Evolutionary conservation across 2,797 vertebrate genomes (phyloP), one percentile per base, ranked within the genome.

Genomic region (Mionectes olivaceus): DNA sequence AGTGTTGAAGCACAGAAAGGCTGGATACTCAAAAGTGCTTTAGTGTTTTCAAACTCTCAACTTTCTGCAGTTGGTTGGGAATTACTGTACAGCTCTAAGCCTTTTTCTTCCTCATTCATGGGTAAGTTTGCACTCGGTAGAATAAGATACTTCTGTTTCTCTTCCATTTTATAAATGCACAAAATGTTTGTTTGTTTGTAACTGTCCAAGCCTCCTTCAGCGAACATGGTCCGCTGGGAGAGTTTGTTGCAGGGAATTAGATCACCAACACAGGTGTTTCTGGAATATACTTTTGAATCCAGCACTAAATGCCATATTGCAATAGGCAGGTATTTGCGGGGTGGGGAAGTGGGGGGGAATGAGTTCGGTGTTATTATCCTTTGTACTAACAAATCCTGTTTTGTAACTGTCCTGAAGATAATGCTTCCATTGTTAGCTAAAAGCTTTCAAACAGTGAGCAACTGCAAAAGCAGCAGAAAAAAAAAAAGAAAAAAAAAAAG

Each of bases 41-140:
- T 78, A 94, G 92, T 97, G 94, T 97, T 96, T 86, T 64, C 93
- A 96, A 98, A 98, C 97, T 98, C 97, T 95, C 93, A 98, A 98
- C 97, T 98, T 98, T 97, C 95, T 97, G 94, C 96, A 67, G 87
- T 97, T 95, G 96, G 73, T 94, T 97, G 96, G 97, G 93, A 96
- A 97, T 97, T 93, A 93, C 91, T 91, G 91, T 95, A 87, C 86
- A 81, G 92, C 95, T 94, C 88, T 95, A 91, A 95, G 97, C 96
- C 95, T 95, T 93, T 93, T 94, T 97, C 96, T 83, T 98, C 98
- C 97, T 97, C 97, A 97, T 98, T 98, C 95, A 97, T 98, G 96
- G 99, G 99, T 99, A 98, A 99, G 99, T 99, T 98, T 97, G 97
- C 93, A 95, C 93, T 97, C 67, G 97, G 98, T 94, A 95, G 70